phyloP scores from a whole-genome alignment of 2,113 vertebrate genomes.

The Anser brachyrhynchus region DNA sequence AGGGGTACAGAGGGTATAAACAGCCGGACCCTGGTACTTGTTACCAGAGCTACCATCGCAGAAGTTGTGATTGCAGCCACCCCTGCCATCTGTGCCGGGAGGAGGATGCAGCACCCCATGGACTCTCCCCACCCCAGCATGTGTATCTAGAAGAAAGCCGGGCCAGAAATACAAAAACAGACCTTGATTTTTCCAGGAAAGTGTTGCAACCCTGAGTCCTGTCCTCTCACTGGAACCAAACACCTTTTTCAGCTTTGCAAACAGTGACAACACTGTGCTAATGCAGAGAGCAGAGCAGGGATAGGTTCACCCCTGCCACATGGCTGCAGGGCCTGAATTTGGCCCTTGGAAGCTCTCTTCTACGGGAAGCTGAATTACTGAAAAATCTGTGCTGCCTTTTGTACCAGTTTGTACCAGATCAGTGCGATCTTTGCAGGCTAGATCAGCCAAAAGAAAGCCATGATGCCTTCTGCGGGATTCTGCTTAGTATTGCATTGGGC shows the following conservation, averaged over 20 bases:
- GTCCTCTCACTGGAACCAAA: background rate
- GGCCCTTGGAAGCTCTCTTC: background rate
- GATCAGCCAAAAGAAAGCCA: rapidly evolving
- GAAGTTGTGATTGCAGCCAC: background rate
- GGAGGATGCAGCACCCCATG: background rate
- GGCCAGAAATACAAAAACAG: background rate
- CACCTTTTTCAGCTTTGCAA: background rate
- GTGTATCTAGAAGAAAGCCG: background rate
- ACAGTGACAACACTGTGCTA: background rate
- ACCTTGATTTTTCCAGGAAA: background rate
- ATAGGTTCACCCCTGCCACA: background rate
- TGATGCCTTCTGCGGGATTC: background rate
- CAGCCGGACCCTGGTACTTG: background rate
- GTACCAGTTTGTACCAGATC: background rate
- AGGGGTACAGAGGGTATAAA: background rate
- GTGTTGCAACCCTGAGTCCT: background rate
- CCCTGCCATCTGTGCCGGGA: background rate
- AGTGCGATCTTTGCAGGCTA: background rate
- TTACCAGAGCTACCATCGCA: background rate
- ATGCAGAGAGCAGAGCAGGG: background rate
- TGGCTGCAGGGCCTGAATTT: background rate
- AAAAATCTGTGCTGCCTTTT: background rate
- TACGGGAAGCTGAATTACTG: background rate
- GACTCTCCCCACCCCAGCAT: background rate
- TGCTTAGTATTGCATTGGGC: background rate